These are phyloP conservation scores for Glandiceps talaboti DNA, from an alignment of 53 echinoderm and acorn worm species.

Conservation along the genomic window DNA sequence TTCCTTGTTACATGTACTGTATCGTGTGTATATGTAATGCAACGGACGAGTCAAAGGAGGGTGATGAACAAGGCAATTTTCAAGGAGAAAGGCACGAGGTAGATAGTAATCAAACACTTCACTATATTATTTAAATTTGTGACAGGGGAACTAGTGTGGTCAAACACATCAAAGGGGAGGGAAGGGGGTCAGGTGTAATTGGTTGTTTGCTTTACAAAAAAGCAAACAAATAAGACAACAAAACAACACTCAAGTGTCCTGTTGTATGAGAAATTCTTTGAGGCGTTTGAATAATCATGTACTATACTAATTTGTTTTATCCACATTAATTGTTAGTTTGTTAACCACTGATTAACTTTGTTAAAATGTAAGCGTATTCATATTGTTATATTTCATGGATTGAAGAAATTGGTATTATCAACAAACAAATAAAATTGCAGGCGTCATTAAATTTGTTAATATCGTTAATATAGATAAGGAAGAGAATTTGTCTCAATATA, in stretches of 20 bases:
- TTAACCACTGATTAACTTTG: constrained; percentile 11
- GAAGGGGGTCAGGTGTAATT: no score
- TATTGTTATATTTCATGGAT: constrained; percentile 3
- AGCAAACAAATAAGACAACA: no score
- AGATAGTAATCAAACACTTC: no score
- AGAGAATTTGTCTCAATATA: constrained; percentile 16
- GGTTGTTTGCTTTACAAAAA: no score
- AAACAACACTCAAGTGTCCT: not conserved
- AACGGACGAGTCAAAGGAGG: no score
- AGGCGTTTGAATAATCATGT: constrained; percentile 5
- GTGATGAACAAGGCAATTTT: no score
- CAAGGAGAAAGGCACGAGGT: no score
- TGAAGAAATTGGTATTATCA: constrained; percentile 21
- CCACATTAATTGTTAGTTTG: constrained; percentile 9
- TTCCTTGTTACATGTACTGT: no score
- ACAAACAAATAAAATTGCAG: constrained; percentile 4
- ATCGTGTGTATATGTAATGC: no score
- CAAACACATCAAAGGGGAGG: no score
- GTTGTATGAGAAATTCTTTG: not conserved
- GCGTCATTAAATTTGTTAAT: constrained; percentile 1
- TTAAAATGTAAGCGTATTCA: constrained; percentile 5
- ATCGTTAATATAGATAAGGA: constrained; percentile 21
- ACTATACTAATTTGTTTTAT: constrained; percentile 6
- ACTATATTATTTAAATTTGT: no score
- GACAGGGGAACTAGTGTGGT: no score